These are phyloP conservation scores for Cheilosia urbana DNA, from an alignment of 2,888 invertebrate genomes.

Conservation along the genomic window DNA sequence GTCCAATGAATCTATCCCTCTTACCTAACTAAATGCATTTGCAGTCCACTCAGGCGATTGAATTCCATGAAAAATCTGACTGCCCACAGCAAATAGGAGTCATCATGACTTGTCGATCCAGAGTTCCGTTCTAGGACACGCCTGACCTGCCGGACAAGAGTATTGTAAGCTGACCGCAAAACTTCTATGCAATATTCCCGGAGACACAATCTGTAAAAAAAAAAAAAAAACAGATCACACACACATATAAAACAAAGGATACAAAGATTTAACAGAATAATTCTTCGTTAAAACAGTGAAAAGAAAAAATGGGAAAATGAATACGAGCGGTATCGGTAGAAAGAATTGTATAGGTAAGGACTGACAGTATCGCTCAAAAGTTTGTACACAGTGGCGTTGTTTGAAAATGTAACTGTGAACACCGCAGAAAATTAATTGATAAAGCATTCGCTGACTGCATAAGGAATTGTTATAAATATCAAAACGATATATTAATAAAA, in stretches of 20 bases:
- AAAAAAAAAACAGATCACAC: slow-evolving; percentile 86
- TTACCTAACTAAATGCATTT: slow-evolving; percentile 95
- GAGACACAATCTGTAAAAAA: slow-evolving; percentile 90
- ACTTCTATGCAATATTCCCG: slow-evolving; percentile 98
- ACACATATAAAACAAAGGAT: slow-evolving; percentile 82
- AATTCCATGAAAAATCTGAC: slow-evolving; percentile 99
- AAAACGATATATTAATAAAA: too few relatives aligned
- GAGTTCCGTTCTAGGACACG: slow-evolving; percentile 88
- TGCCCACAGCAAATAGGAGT: slow-evolving; percentile 97
- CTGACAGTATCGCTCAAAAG: slow-evolving; percentile 7
- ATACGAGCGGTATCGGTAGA: slow-evolving; percentile 34
- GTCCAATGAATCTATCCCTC: slow-evolving; percentile 68
- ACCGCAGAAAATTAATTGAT: not conserved
- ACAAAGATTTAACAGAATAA: slow-evolving; percentile 50
- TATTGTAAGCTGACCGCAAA: slow-evolving; percentile 95
- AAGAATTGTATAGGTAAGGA: slow-evolving; percentile 2
- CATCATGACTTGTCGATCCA: slow-evolving; percentile 92
- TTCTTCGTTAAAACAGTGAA: slow-evolving; percentile 13
- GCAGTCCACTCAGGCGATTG: slow-evolving; percentile 93
- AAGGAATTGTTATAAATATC: too few relatives aligned
- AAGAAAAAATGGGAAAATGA: slow-evolving; percentile 21
- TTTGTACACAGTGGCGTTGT: not conserved
- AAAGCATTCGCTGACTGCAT: not conserved
- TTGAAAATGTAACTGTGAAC: not conserved
- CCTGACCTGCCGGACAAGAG: slow-evolving; percentile 94